Base-by-base conservation (phyloP, 2,888 invertebrate genomes). In the Autographa gamma region DNA sequence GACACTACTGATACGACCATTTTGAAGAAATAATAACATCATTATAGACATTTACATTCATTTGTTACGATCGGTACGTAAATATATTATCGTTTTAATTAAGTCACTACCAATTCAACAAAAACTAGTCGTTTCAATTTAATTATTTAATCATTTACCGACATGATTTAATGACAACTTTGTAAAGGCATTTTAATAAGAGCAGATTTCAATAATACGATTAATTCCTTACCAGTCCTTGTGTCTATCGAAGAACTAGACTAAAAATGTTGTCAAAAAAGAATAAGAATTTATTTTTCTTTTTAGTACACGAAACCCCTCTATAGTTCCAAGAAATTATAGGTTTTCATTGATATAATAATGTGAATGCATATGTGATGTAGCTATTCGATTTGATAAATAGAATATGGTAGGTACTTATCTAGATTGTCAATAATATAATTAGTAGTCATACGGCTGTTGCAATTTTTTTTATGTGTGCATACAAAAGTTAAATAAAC, bases 1-100 rank as follows among this genome's bases (percentile, higher is more conserved):
- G 93, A 93, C 93, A 92, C 90, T 87, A 85, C 80, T 85, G 89
- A 91, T 92, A 91, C 85, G 82, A 85, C 80, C 84, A 90, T 90
- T 89, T 88, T 85, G 78, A 89, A 88, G 77, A 86, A 89, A 89
- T 89, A 89, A 91, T 89, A 89, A 89, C 85, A 85, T 86, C 84
- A 86, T 90, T 89, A 90, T 88, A 76, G 82, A 77, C 86, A 84
- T 84, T 85, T 84, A 85, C 63, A 80, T 74, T 81, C 84, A 88
- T 87, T 89, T 86, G 85, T 88, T 85, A 86, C 77, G 83, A 82
- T 81, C 78, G 79, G 77, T 77, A 83, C 80, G 86, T 88, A 82
- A 85, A 86, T 87, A 87, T 80, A 84, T 86, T 76, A 84, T 78
- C 81, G 79, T 71, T 82, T 82, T 82, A 85, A 84, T 86, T 81